Evolutionary conservation across 2,797 vertebrate species (phyloP), one percentile per base, ranked within the genome.

Genomic region (Tamandua tetradactyla): DNA sequence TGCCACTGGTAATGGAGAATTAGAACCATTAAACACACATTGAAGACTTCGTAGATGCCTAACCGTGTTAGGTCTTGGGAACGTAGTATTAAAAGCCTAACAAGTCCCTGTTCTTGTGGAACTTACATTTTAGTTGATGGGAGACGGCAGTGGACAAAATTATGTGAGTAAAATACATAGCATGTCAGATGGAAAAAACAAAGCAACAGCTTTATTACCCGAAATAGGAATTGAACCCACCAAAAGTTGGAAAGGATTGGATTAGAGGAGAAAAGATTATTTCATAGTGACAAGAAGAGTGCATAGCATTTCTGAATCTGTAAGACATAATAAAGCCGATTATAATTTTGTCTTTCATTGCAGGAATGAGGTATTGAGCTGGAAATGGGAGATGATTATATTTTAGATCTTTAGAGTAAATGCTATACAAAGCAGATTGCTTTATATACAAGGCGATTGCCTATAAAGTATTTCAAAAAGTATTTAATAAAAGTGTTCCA

Each of bases 381-480:
- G 96, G 99, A 99, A 97, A 97, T 99, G 74, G 99, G 99, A 72
- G 99, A 99, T 8, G 99, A 99, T 96, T 99, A 99, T 83, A 3
- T 99, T 47, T 98, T 99, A 97, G 99, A 99, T 97, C 98, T 99
- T 18, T 99, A 99, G 98, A 99, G 99, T 99, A 98, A 99, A 99
- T 97, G 57, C 74, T 81, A 5, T 8, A 6, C 37, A 87, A 89
- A 25, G 81, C 23, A 74, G 2, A 14, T 0, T 93, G 0, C 93
- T 32, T 2, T 81, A n/a, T 7, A 47, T 61, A 32, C 22, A 81
- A 61, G 37, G 32, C 20, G 37, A 2, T 49, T 74, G 2, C 7
- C 13, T 69, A 23, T 85, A 23, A 81, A 40, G 4, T 82, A 35
- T 80, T 84, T 75, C 37, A 61, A 42, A 37, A 30, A 1, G 8